Conservation (phyloP, 2,888 invertebrate genomes). For the Cataglyphis livida region DNA sequence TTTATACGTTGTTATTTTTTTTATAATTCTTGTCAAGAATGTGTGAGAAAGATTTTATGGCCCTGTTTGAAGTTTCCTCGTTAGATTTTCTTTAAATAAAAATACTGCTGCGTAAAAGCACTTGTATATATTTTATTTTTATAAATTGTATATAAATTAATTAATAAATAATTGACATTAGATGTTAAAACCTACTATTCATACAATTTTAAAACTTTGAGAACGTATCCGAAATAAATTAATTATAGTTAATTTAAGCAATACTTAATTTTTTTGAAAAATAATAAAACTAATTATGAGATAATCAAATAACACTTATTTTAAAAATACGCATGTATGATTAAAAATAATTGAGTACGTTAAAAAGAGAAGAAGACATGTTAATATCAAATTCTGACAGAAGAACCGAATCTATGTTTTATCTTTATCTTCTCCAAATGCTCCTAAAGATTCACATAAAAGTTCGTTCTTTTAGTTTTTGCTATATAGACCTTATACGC, state of each 20-base stretch:
- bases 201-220: background rate
- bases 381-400: background rate
- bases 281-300: background rate
- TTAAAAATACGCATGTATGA: background rate
- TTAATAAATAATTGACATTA: background rate
- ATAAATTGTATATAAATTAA: background rate
- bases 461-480: slow-evolving; percentile 7
- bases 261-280: background rate
- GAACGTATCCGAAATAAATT: background rate
- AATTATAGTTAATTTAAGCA: background rate
- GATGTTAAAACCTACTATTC: background rate
- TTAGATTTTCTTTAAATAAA: too few species aligned
- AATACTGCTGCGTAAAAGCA: too few species aligned
- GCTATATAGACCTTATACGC: background rate
- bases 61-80: background rate
- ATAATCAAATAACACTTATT: background rate
- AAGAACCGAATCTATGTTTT: background rate
- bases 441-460: background rate
- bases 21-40: background rate
- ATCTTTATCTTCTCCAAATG: background rate
- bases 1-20: background rate
- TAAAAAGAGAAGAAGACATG: background rate
- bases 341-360: background rate
- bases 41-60: background rate
- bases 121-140: slow-evolving; percentile 1